Base-by-base conservation (phyloP, 2,888 invertebrate genomes). In the Gastrophysa polygoni region DNA sequence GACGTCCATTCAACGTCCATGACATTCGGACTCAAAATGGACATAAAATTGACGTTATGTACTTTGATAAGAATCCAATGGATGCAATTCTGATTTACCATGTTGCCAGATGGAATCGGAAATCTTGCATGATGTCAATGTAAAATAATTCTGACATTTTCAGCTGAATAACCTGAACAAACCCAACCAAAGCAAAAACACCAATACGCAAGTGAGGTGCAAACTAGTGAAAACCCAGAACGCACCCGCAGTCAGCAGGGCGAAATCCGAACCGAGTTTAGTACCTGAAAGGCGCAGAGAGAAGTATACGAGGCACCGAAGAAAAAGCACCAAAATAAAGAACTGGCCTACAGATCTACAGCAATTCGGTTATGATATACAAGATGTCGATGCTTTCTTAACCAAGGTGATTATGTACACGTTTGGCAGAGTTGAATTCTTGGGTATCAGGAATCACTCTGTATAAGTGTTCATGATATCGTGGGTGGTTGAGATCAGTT, bases 361-460 rank as follows among this genome's bases (percentile, higher is more conserved):
- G 56, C 78, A 79, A 59, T 91, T 92, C 73, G 92, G 92, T 52
- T 92, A 93, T 73, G 91, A 92, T 70, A 92, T 93, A 50, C 86
- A 88, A 64, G 92, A 93, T 79, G 85, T 93, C 64, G 92, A 92
- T 77, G 88, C 88, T 64, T 92, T 92, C 78, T 83, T 93, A 54
- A 88, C 89, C 5, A 90, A 91, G 86, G 90, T 90, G 77, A 80
- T 80, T 38, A 28, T 20, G 21, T 8, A n/a, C n/a, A n/a, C n/a
- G n/a, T n/a, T n/a, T n/a, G n/a, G n/a, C n/a, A n/a, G n/a, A n/a
- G n/a, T n/a, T 24, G 24, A 7, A 24, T 24, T 24, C 24, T 24
- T 24, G 7, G 24, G 3, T 24, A 7, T 3, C 24, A n/a, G n/a
- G n/a, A n/a, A n/a, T 24, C 29, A 32, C 29, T 10, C 29, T 8